These are phyloP conservation scores for Enteromius viviparus DNA, from an alignment of 2,797 vertebrate species.

Conservation along the genomic window DNA sequence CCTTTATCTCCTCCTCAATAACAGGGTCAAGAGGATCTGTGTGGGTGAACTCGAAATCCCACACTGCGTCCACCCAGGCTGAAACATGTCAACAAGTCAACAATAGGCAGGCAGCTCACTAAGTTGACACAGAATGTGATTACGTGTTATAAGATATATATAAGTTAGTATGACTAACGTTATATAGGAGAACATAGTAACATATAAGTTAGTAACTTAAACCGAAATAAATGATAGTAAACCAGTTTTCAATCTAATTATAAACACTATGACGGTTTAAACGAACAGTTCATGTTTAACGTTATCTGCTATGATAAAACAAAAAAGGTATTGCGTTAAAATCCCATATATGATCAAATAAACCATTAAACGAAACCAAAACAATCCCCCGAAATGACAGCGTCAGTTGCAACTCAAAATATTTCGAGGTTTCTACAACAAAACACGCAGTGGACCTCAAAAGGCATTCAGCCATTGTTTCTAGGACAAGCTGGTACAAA, in stretches of 20 bases:
- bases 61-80: conserved; percentile 86
- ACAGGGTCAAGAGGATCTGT: conserved; percentile 75
- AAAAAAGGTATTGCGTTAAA: neutral
- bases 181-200: neutral
- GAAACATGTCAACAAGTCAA: conserved; percentile 20
- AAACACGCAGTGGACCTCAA: neutral
- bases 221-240: neutral
- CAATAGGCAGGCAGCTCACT: neutral
- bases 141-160: neutral
- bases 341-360: neutral
- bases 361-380: neutral
- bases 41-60: conserved; percentile 90
- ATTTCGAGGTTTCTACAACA: neutral
- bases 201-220: neutral
- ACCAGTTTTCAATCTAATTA: neutral
- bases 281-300: neutral
- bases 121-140: neutral
- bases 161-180: neutral
- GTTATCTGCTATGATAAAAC: neutral
- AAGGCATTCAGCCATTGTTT: neutral
- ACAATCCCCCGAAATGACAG: neutral
- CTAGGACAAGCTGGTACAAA: neutral
- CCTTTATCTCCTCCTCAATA: conserved; percentile 73
- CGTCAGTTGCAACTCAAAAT: neutral
- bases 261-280: neutral